Evolutionary conservation across 2,888 invertebrate species (phyloP).

Genomic region (Aelia acuminata): DNA sequence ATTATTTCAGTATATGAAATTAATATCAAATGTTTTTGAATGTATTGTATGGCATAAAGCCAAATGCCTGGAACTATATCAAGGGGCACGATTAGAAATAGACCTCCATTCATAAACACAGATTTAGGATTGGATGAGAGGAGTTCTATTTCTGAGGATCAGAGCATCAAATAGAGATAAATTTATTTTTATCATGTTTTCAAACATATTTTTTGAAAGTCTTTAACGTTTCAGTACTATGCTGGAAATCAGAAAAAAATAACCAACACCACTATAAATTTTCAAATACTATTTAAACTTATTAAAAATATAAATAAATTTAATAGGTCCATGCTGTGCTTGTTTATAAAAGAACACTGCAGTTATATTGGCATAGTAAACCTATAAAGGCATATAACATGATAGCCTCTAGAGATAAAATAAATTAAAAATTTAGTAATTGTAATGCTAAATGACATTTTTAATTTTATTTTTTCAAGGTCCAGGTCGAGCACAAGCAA

Average conservation of each 20-base stretch:
- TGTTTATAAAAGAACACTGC: no score
- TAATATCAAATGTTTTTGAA: conserved; percentile 24
- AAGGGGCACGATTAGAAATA: conserved; percentile 51
- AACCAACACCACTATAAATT: neutral
- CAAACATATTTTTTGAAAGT: neutral
- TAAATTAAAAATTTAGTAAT: neutral
- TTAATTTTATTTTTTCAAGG: neutral
- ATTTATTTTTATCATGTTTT: conserved; percentile 50
- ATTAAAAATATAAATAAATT: neutral
- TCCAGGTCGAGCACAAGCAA: neutral
- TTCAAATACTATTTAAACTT: neutral
- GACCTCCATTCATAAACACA: conserved; percentile 58
- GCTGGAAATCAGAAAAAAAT: neutral
- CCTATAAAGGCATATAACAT: no score
- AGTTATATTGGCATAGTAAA: no score
- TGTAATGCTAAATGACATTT: neutral
- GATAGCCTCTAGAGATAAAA: neutral
- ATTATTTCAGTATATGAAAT: conserved; percentile 9
- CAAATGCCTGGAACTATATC: conserved; percentile 59
- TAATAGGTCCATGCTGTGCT: no score
- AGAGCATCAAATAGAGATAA: conserved; percentile 51
- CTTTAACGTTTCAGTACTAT: neutral
- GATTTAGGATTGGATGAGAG: conserved; percentile 52
- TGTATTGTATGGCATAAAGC: conserved; percentile 47
- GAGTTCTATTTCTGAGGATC: conserved; percentile 52